Evolutionary conservation across 2,888 invertebrate species (phyloP).

Genomic region (Hoplodrina ambigua): DNA sequence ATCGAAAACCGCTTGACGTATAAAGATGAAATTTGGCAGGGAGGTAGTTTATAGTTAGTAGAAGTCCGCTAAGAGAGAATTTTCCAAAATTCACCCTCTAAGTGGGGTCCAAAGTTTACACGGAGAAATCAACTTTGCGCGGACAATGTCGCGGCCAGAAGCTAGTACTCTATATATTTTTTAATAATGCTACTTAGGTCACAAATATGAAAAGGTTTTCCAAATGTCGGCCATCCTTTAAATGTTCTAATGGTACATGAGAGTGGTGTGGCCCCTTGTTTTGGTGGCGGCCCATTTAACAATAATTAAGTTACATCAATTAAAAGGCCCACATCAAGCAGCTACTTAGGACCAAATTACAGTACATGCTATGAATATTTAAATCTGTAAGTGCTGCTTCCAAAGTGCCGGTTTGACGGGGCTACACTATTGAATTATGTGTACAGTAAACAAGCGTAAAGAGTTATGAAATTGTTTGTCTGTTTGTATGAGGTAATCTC

Average conservation of each 20-base stretch:
- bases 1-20: no score
- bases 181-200: no score
- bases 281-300: constrained; percentile 23
- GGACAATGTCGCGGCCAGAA: no score
- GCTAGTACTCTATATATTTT: no score
- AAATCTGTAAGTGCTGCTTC: constrained; percentile 33
- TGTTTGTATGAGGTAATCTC: background rate
- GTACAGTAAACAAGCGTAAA: background rate
- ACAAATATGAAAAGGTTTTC: background rate
- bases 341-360: constrained; percentile 47
- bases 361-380: constrained; percentile 49
- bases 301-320: constrained; percentile 49
- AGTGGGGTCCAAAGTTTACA: no score
- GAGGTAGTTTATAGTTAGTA: no score
- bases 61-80: no score
- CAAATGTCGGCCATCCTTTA: constrained; percentile 7
- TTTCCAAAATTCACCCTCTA: no score
- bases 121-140: no score
- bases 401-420: background rate
- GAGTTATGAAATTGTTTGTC: no score
- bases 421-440: background rate
- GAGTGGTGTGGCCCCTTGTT: constrained; percentile 12
- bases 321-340: constrained; percentile 51
- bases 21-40: no score
- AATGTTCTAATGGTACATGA: constrained; percentile 16